Evolutionary conservation across 2,797 vertebrate genomes (phyloP).

Genomic region (Cyclopterus lumpus): DNA sequence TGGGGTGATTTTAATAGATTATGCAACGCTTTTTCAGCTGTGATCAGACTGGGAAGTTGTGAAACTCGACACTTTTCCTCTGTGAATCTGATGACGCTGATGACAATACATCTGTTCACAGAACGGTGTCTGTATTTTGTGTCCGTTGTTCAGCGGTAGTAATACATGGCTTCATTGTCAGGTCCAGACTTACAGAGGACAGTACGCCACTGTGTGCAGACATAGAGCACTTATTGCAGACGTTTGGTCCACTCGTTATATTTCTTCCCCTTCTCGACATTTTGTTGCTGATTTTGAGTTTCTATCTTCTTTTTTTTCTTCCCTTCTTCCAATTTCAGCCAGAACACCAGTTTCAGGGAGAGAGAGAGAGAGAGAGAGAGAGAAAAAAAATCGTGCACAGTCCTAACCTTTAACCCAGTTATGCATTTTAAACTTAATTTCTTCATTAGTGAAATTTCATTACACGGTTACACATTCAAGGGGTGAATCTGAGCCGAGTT

Average conservation of each 20-base stretch:
- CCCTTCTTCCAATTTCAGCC: conserved; percentile 5
- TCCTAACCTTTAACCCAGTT: conserved; percentile 71
- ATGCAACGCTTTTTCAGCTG: conserved; percentile 25
- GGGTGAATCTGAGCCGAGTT: conserved; percentile 53
- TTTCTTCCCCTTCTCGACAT: conserved; percentile 32
- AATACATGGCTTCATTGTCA: conserved; percentile 63
- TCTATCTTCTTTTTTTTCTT: conserved; percentile 9
- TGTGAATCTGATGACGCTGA: conserved; percentile 18
- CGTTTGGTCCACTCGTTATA: conserved; percentile 36
- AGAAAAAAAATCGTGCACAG: conserved; percentile 14
- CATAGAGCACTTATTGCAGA: conserved; percentile 59
- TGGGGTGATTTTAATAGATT: neutral
- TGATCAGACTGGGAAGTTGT: conserved; percentile 21
- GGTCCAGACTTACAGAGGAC: conserved; percentile 58
- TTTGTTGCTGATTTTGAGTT: conserved; percentile 37
- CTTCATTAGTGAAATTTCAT: conserved; percentile 78
- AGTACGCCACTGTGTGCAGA: conserved; percentile 63
- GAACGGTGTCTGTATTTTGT: conserved; percentile 39
- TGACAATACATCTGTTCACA: conserved; percentile 27
- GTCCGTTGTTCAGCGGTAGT: conserved; percentile 26
- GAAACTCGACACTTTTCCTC: conserved; percentile 24
- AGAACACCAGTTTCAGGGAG: conserved; percentile 18
- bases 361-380: neutral
- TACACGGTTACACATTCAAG: conserved; percentile 57
- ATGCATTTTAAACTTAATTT: conserved; percentile 72